These are phyloP conservation scores for Saxicola maurus DNA, from an alignment of 2,797 vertebrate species.

Conservation along the genomic window DNA sequence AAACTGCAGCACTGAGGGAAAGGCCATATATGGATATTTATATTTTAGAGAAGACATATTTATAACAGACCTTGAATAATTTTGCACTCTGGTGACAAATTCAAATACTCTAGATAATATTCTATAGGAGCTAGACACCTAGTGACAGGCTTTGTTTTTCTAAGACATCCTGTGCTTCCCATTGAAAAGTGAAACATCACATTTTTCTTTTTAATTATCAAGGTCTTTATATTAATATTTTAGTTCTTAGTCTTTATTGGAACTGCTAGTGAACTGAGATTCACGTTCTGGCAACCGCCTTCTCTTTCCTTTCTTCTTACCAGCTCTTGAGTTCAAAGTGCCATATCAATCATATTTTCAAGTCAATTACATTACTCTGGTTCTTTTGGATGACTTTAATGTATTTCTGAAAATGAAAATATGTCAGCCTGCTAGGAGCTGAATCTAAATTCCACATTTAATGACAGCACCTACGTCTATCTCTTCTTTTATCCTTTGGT, in stretches of 20 bases:
- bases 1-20: not conserved
- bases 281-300: not conserved
- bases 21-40: not conserved
- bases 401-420: not conserved
- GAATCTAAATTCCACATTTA: not conserved
- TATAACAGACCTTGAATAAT: not conserved
- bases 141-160: not conserved
- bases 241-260: not conserved
- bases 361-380: not conserved
- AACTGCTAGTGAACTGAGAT: not conserved
- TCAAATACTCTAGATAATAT: not conserved
- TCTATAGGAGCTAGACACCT: not conserved
- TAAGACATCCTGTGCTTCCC: not conserved
- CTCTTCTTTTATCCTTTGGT: not conserved
- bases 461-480: not conserved
- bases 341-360: not conserved
- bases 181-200: not conserved
- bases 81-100: not conserved
- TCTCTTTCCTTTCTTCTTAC: not conserved
- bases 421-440: not conserved
- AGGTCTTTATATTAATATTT: not conserved
- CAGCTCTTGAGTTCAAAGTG: not conserved
- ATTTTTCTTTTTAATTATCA: slow-evolving; percentile 1
- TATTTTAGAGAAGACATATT: not conserved
- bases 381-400: not conserved